Base-by-base conservation (phyloP, 2,113 vertebrate species). In the Paedocypris sp. region DNA sequence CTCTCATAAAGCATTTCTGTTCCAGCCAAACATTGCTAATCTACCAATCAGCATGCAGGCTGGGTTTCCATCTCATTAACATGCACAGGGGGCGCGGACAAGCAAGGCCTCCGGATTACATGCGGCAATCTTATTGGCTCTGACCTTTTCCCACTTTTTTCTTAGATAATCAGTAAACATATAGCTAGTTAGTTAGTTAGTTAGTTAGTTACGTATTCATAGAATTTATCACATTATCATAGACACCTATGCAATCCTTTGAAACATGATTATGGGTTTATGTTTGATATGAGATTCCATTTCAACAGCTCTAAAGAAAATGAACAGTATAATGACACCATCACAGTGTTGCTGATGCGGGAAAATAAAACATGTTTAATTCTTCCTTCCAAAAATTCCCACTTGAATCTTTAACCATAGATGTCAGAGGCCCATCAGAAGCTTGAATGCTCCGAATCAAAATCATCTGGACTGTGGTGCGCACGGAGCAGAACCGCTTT, bases 11-110 rank as follows among this genome's bases (percentile, higher is more conserved):
- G 42, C 8, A 57, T 16, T n/a, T 1, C 23, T 3, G 20, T 52
- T 4, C 11, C 6, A 23, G 7, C 49, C 2, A 42, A 22, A 31
- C 1, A 5, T 4, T n/a, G 16, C 36, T 32, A 64, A 35, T 32
- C 61, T 56, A 54, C 62, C 41, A 48, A 46, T 39, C 42, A 42
- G 39, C 62, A 64, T 64, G 62, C 62, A 38, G 25, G n/a, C 23
- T 12, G 16, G 8, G 12, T 22, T 38, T 39, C 22, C 11, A 28
- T 36, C 51, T 22, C 31, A 39, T 36, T 38, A 53, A 23, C 62
- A 64, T 56, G 62, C 51, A 22, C 4, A 35, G 18, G 4, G 53
- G 54, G 51, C 23, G 28, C 29, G 43, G 41, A 35, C 25, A 36
- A 56, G 51, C 41, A 29, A 6, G 11, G 33, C 18, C 16, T 38